Base-by-base conservation (phyloP, 2,888 invertebrate species). In the Ormia ochracea region DNA sequence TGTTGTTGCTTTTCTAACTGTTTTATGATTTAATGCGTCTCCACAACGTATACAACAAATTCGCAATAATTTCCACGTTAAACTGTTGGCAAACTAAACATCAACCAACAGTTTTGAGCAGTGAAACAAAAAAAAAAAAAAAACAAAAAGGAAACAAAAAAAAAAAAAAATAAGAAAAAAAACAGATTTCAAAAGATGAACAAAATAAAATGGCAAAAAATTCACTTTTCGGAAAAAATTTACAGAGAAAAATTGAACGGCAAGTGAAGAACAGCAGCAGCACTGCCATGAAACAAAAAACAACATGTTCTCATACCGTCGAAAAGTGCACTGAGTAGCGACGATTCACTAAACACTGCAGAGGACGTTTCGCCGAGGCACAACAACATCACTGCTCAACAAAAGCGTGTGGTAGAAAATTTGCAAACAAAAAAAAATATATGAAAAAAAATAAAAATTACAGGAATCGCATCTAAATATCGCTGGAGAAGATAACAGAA, bases 11-110 rank as follows among this genome's bases (percentile, higher is more conserved):
- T 21, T 61, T 59, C 14, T 38, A 33, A 54, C 59, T 38, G 31
- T 48, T n/a, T 31, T 14, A 31, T 54, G 33, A 36, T 61, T 56
- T 72, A 69, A 74, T 69, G 73, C 78, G 74, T 66, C 77, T 54
- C 65, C 66, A 52, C 31, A 56, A 74, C 59, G 59, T 63, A 38
- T 84, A 87, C 87, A 88, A 87, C 87, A 88, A 87, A 88, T 87
- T 87, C 87, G 87, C 86, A 85, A 87, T 87, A 88, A 88, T 88
- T 88, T 87, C 88, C 88, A 88, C 88, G 88, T 86, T 86, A 85
- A 86, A 87, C 87, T 87, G 87, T 86, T 86, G 86, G 84, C 86
- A 85, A 86, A 85, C 84, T 85, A 84, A 85, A 85, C 85, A 85
- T 82, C 83, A 84, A 85, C 84, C 86, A 84, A 84, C 85, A 86